A percentile compares a stretch with the other conserved stretches of the same genome.
Evolutionary conservation across 2,888 invertebrate species (phyloP).

Genomic region (Rhingia campestris): DNA sequence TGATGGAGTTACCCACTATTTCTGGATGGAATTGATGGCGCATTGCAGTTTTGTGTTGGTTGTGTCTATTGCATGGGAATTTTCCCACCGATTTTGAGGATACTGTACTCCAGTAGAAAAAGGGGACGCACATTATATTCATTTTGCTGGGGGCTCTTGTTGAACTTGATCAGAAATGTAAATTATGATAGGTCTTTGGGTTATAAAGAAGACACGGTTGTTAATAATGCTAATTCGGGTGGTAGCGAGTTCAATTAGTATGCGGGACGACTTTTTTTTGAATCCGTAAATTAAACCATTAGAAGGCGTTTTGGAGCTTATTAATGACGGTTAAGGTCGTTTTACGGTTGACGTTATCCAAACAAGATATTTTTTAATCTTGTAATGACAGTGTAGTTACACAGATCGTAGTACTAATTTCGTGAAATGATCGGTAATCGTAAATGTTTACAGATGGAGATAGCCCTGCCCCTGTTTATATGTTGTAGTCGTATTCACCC

Average conservation of each 20-base stretch:
- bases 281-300: slow-evolving; percentile 7
- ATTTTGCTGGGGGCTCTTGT: slow-evolving; percentile 14
- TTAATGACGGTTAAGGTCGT: neutral
- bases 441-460: neutral
- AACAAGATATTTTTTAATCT: neutral
- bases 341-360: neutral
- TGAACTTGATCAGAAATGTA: slow-evolving; percentile 59
- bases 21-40: slow-evolving; percentile 39
- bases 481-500: too few relatives aligned
- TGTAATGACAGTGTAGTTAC: neutral
- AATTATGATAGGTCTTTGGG: slow-evolving; percentile 24
- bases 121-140: slow-evolving; percentile 38
- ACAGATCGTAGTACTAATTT: neutral
- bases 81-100: slow-evolving; percentile 43
- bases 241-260: slow-evolving; percentile 20
- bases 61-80: slow-evolving; percentile 52
- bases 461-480: neutral
- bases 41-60: slow-evolving; percentile 49
- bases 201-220: slow-evolving; percentile 31
- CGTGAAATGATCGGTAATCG: neutral
- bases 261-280: neutral
- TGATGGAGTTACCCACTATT: slow-evolving; percentile 39
- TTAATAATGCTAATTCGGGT: slow-evolving; percentile 42
- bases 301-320: neutral
- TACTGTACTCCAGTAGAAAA: neutral